phyloP scores from a whole-genome alignment of 2,888 invertebrate genomes.

The Chorisops tibialis region DNA sequence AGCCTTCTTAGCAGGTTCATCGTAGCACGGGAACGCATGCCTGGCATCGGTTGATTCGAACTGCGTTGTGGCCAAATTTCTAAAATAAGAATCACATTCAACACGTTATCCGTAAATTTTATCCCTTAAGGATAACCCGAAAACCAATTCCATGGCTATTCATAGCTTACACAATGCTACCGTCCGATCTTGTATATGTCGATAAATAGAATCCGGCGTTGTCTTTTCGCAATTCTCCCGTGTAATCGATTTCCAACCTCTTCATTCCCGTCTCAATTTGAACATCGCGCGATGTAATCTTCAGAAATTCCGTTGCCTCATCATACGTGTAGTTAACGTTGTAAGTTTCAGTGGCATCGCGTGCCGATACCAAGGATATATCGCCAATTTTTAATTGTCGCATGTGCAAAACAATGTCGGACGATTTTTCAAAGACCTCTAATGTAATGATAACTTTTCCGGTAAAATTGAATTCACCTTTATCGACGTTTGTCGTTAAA shows the following conservation, averaged over 20 bases:
- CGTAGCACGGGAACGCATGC: conserved; percentile 72
- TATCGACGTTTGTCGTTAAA: conserved; percentile 43
- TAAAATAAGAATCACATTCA: conserved; percentile 19
- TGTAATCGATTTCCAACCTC: conserved; percentile 56
- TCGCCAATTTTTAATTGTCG: conserved; percentile 37
- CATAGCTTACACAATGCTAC: conserved; percentile 23
- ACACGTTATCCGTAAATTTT: too few species aligned
- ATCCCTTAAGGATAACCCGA: neutral
- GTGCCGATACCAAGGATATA: conserved; percentile 34
- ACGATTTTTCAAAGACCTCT: conserved; percentile 35
- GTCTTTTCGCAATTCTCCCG: conserved; percentile 58
- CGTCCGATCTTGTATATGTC: conserved; percentile 49
- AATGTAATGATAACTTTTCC: conserved; percentile 41
- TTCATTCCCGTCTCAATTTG: conserved; percentile 48
- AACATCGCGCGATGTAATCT: neutral
- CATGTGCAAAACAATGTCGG: conserved; percentile 41
- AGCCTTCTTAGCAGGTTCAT: conserved; percentile 68
- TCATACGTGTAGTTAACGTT: neutral
- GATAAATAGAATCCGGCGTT: conserved; percentile 66
- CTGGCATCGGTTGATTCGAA: conserved; percentile 66
- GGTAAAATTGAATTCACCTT: conserved; percentile 38
- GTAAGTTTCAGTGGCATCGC: neutral
- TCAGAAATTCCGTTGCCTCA: conserved; percentile 41
- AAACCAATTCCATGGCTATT: neutral
- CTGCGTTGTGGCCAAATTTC: conserved; percentile 61